phyloP scores from a whole-genome alignment of 2,797 vertebrate genomes.

The Pelodytes ibericus region DNA sequence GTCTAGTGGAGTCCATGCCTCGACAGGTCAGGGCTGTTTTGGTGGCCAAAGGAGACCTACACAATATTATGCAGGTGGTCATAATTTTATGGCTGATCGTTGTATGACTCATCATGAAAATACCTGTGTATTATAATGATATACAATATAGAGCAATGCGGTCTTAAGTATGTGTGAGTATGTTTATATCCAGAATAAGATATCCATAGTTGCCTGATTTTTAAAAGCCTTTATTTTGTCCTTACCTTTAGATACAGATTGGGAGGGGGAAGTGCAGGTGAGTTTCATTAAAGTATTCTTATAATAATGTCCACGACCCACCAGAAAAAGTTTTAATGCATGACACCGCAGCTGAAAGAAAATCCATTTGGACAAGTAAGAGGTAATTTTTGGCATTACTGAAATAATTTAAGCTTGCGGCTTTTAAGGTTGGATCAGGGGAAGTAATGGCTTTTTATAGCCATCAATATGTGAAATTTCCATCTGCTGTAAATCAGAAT shows the following conservation, averaged over 20 bases:
- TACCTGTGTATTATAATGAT: too few species aligned
- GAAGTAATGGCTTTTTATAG: slow-evolving; percentile 26
- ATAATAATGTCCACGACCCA: not conserved
- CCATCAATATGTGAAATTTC: not conserved
- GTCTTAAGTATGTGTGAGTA: too few species aligned
- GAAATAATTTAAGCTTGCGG: slow-evolving; percentile 5
- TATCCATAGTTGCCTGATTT: too few species aligned
- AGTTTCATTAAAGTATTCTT: not conserved
- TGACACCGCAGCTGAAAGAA: not conserved
- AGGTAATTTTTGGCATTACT: slow-evolving; percentile 5
- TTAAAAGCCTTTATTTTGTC: too few species aligned
- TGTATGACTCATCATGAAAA: too few species aligned
- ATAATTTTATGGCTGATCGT: too few species aligned
- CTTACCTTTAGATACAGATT: not conserved
- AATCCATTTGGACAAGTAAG: not conserved
- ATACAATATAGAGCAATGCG: too few species aligned
- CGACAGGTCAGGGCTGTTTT: too few species aligned
- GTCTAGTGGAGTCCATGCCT: too few species aligned
- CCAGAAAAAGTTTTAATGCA: slow-evolving; percentile 8
- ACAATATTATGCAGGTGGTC: too few species aligned
- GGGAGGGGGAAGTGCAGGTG: not conserved
- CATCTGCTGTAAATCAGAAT: slow-evolving; percentile 6
- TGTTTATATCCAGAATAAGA: too few species aligned
- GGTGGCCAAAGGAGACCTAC: too few species aligned
- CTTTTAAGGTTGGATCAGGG: slow-evolving; percentile 17